phyloP scores from a whole-genome alignment of 1,140 invertebrate species.

The Bradysia coprophila region DNA sequence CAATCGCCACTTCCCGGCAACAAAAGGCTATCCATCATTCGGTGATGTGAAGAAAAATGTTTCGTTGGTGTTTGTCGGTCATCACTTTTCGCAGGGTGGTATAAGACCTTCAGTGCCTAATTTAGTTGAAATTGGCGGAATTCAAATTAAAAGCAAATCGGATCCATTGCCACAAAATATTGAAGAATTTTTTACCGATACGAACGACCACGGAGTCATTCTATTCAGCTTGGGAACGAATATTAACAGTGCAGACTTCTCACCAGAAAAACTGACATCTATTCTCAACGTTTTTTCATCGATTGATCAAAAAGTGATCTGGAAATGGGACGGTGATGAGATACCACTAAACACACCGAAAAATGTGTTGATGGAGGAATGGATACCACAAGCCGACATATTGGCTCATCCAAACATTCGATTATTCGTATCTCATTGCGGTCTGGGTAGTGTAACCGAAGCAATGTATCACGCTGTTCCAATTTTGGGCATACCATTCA shows the following conservation, averaged over 20 bases:
- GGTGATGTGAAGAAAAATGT: conserved; percentile 7
- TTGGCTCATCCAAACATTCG: conserved; percentile 21
- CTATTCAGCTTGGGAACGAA: conserved; percentile 21
- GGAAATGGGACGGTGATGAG: conserved; percentile 34
- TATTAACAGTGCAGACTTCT: conserved; percentile 6
- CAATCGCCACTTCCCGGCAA: not conserved
- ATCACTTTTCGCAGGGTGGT: conserved; percentile 24
- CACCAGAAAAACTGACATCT: conserved; percentile 5
- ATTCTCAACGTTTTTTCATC: conserved; percentile 21
- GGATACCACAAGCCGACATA: conserved; percentile 29
- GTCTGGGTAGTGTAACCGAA: conserved; percentile 27
- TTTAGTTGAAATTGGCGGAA: conserved; percentile 35
- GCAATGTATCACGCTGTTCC: conserved; percentile 16
- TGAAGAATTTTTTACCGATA: conserved; percentile 11
- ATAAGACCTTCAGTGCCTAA: conserved; percentile 27
- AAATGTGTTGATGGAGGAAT: conserved; percentile 29
- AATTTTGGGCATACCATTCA: conserved; percentile 18
- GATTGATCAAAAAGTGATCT: conserved; percentile 32
- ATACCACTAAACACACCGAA: conserved; percentile 19
- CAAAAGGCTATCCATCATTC: not conserved
- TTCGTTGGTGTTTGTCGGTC: conserved; percentile 26
- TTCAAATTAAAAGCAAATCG: conserved; percentile 26
- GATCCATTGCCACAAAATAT: conserved; percentile 16
- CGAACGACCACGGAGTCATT: conserved; percentile 19
- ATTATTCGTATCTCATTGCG: conserved; percentile 34